Conservation (phyloP, 2,888 invertebrate genomes). For the Uloborus plumipes region DNA sequence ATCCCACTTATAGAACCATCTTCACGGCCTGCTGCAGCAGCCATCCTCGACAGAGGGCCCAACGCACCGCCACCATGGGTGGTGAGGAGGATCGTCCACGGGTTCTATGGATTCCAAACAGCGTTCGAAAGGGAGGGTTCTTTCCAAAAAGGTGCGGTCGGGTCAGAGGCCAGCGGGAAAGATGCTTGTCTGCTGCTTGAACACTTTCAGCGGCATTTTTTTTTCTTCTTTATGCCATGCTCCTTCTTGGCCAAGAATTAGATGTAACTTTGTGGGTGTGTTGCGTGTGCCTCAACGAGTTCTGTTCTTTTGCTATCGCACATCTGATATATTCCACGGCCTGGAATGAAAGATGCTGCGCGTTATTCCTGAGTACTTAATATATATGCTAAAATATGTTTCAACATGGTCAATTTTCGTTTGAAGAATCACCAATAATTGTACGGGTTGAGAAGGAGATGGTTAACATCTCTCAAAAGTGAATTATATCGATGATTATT, state of each 20-base stretch:
- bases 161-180: constrained; percentile 52
- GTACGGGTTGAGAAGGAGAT: too few relatives aligned
- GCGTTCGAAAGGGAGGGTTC: constrained; percentile 18
- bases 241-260: constrained; percentile 23
- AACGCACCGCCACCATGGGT: constrained; percentile 6
- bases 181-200: constrained; percentile 29
- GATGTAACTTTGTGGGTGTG: constrained; percentile 52
- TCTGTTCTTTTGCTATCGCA: too few relatives aligned
- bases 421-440: too few relatives aligned
- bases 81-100: constrained; percentile 3
- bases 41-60: not conserved
- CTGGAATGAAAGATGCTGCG: too few relatives aligned
- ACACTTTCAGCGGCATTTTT: constrained; percentile 2
- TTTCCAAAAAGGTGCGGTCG: constrained; percentile 32
- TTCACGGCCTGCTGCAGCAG: not conserved
- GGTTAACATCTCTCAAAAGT: too few relatives aligned
- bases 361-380: too few relatives aligned
- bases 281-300: not conserved
- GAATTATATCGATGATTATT: too few relatives aligned
- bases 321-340: too few relatives aligned
- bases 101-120: constrained; percentile 8
- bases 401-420: too few relatives aligned
- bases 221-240: constrained; percentile 17
- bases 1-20: too few relatives aligned
- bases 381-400: too few relatives aligned